A percentile compares a stretch with the other conserved stretches of the same genome.
These are phyloP conservation scores for Trochalopteron elliotii DNA, from an alignment of 2,113 vertebrate species.

Conservation along the genomic window DNA sequence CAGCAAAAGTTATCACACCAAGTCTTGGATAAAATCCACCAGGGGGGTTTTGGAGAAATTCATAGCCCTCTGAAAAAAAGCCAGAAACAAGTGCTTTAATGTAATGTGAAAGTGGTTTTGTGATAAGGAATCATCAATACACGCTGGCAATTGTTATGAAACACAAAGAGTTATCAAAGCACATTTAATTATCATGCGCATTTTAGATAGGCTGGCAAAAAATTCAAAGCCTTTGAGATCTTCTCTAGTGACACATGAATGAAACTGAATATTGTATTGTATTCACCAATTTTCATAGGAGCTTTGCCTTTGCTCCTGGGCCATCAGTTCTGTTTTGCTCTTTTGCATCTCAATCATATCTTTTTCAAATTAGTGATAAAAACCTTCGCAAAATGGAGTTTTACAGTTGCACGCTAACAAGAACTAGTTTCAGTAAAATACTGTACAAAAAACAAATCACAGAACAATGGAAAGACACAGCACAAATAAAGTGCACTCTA, in stretches of 20 bases:
- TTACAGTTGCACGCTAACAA: background rate
- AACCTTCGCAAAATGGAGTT: background rate
- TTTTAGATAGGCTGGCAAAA: constrained; percentile 44
- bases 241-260: constrained; percentile 33
- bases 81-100: constrained; percentile 46
- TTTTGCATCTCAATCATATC: background rate
- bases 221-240: constrained; percentile 44
- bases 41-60: constrained; percentile 86
- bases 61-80: constrained; percentile 79
- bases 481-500: background rate
- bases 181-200: constrained; percentile 7
- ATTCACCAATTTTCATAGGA: background rate
- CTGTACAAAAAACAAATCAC: background rate
- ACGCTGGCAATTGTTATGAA: background rate
- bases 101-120: constrained; percentile 33
- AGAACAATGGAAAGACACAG: constrained; percentile 2
- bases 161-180: constrained; percentile 52
- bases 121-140: constrained; percentile 15
- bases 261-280: constrained; percentile 28
- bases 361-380: background rate
- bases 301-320: constrained; percentile 26
- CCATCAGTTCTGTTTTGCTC: constrained; percentile 23
- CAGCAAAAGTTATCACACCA: constrained; percentile 87
- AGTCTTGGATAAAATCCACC: constrained; percentile 89
- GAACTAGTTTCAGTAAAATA: background rate